These are phyloP conservation scores for fruit fly (Drosophila melanogaster) DNA, from an alignment of 1,140 invertebrate genomes.

Conservation along the genomic window Release_6_plus_ISO1_MT NC_004354.4:11024001-11024500, in stretches of 20 bases:
- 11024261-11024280: constrained; percentile 63
- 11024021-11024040: constrained; percentile 73
- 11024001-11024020: constrained; percentile 34
- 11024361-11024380: not conserved
- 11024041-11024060: constrained; percentile 78
- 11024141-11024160: constrained; percentile 56
- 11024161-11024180: constrained; percentile 29
- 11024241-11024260: constrained; percentile 8
- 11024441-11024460: constrained; percentile 41
- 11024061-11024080: constrained; percentile 81
- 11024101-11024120: constrained; percentile 20
- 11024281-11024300: constrained; percentile 75
- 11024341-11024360: not conserved
- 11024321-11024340: constrained; percentile 4
- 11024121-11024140: constrained; percentile 73
- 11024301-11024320: constrained; percentile 50
- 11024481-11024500: constrained; percentile 12
- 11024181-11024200: constrained; percentile 9
- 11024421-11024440: constrained; percentile 42
- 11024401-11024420: constrained; percentile 20
- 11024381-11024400: not conserved
- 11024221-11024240: not conserved
- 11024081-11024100: constrained; percentile 74
- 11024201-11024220: not conserved
- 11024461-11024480: constrained; percentile 67